Evolutionary conservation across 2,888 invertebrate genomes (phyloP), one percentile per base, ranked within the genome.

Genomic region (Didymodactylos carnosus): DNA sequence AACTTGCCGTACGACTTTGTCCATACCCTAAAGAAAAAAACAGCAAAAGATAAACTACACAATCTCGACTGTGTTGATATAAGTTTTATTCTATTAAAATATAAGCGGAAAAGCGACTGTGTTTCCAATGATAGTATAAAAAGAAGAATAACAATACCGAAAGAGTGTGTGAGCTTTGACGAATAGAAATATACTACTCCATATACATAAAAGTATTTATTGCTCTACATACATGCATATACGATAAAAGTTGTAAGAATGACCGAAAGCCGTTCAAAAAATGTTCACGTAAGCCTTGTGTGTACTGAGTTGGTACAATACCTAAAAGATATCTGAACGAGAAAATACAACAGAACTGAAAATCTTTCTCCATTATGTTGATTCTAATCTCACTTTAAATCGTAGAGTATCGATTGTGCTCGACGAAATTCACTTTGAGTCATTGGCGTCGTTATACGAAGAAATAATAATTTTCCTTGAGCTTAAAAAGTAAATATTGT

Each of bases 341-440:
- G 3, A 53, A 25, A 27, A 27, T 11, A 72, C 29, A 16, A 14
- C 23, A 40, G 23, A 35, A 8, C 27, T 16, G 8, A 5, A 19
- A 4, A 53, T 40, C 1, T 6, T 25, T n/a, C 16, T 10, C 11
- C 29, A 40, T 7, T 40, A 29, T 77, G n/a, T n/a, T n/a, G n/a
- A n/a, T n/a, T n/a, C n/a, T n/a, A n/a, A n/a, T n/a, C n/a, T n/a
- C n/a, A 83, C 81, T 91, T 89, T 78, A 95, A 86, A 84, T 98
- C 98, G 83, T 90, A 90, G 11, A 95, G 84, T 77, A 94, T 90
- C 82, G 89, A 92, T 80, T 92, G 90, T 0, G 94, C 91, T 73
- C 97, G 87, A 81, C 92, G 91, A 83, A 95, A 92, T 25, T 88
- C 77, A 27, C 79, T 79, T 69, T 76, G 40, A 76, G 27, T 62